Conservation (phyloP, 1,140 invertebrate genomes). For the Sinonovacula constricta region DNA sequence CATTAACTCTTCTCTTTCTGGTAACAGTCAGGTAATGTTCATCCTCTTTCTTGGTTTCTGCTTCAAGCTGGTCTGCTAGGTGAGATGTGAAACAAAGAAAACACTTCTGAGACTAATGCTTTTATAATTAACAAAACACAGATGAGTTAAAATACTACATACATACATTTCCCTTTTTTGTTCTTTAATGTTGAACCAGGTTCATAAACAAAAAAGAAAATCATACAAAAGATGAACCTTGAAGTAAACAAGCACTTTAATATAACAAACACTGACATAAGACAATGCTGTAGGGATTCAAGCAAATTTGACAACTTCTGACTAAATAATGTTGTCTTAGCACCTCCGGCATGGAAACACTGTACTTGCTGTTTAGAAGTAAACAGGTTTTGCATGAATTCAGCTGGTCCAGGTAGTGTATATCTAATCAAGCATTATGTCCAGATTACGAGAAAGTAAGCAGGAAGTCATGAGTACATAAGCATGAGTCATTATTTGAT, state of each 20-base stretch:
- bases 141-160: neutral
- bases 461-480: neutral
- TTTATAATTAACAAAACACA: slow-evolving; percentile 8
- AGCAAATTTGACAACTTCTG: too few relatives aligned
- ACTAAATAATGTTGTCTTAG: too few relatives aligned
- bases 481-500: neutral
- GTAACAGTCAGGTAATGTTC: slow-evolving; percentile 51
- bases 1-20: slow-evolving; percentile 57
- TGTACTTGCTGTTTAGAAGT: too few relatives aligned
- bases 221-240: neutral
- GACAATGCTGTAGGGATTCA: too few relatives aligned
- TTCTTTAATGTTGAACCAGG: neutral
- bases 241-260: too few relatives aligned
- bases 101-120: neutral
- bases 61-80: neutral
- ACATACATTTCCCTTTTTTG: neutral
- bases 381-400: too few relatives aligned
- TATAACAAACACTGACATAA: too few relatives aligned
- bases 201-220: neutral
- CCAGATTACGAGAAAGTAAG: neutral
- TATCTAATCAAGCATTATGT: neutral
- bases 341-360: too few relatives aligned
- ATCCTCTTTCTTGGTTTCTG: slow-evolving; percentile 35
- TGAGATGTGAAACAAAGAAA: slow-evolving; percentile 9
- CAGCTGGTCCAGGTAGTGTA: too few relatives aligned